These are phyloP conservation scores for Megaceryle torquata DNA, from an alignment of 2,113 vertebrate species.

Conservation along the genomic window DNA sequence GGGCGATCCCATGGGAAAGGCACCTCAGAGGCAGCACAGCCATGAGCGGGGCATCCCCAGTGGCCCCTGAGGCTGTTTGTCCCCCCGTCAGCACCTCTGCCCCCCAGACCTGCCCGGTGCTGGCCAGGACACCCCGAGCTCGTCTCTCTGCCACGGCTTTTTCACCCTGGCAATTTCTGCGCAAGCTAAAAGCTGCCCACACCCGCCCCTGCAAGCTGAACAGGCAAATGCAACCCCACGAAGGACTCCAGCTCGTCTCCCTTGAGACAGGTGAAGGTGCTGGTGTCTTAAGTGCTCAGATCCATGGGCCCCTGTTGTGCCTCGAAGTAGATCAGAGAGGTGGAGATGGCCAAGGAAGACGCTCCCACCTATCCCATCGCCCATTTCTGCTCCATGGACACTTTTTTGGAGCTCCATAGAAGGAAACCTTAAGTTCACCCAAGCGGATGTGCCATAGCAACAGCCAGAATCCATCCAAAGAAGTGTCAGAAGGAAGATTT, in stretches of 20 bases:
- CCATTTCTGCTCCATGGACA: not conserved
- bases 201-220: not conserved
- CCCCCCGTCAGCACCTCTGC: not conserved
- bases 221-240: not conserved
- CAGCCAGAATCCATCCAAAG: not conserved
- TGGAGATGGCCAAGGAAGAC: not conserved
- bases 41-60: too few species aligned
- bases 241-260: not conserved
- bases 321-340: not conserved
- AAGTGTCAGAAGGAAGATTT: not conserved
- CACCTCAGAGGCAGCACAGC: rapidly evolving
- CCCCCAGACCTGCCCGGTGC: rapidly evolving
- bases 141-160: not conserved
- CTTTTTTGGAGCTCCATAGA: not conserved
- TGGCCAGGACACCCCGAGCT: not conserved
- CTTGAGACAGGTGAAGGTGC: not conserved
- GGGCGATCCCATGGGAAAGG: rapidly evolving
- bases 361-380: not conserved
- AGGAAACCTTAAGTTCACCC: not conserved
- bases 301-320: not conserved
- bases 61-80: not conserved
- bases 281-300: not conserved
- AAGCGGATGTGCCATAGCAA: slow-evolving; percentile 18
- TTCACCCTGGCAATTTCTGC: not conserved
- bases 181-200: not conserved